Base-by-base conservation (phyloP, 2,113 vertebrate genomes). In the Notechis scutatus region DNA sequence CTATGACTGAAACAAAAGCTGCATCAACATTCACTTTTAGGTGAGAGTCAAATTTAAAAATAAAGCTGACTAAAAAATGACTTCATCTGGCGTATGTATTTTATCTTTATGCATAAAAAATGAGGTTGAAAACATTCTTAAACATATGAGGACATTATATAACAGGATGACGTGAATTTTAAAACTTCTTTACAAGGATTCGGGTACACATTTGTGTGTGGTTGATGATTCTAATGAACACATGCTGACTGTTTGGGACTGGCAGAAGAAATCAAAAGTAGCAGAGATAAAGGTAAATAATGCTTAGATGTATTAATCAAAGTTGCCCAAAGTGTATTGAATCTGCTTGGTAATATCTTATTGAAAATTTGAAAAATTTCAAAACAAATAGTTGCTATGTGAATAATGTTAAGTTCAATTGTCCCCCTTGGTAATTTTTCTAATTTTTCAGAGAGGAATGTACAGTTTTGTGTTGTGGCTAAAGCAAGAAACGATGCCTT, bases 231-330 rank as follows among this genome's bases (percentile, higher is more conserved):
- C 99, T 91, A 99, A 99, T 11, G 99, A 99, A 59, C 99, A 99
- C 96, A 99, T 99, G 99, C 96, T 99, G 93, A 99, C 99, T 1
- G 98, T 99, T 2, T 99, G 99, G 99, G 99, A 99, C 91, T 99
- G 99, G 99, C 98, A 98, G 96, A 99, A 97, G 96, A 99, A 99
- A 95, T 98, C 98, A 24, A 99, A 99, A 98, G 97, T 98, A 56
- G 99, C 99, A 92, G 99, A 99, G 97, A 99, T 99, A 97, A 99
- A 99, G 98, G 99, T 99, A 97, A 97, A 92, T 91, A 64, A 85
- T 81, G 34, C 74, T 81, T 81, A 42, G 74, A 21, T 81, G 18
- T 39, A 42, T 81, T 81, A 81, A 42, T 8, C 7, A 81, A 81
- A 81, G n/a, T 81, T 21, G 18, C 0, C 2, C 34, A 81, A 42